Percentiles rank a stretch among this genome's conserved stretches.
Conservation (phyloP, 2,113 vertebrate genomes). For the Rhinolophus sinicus region DNA sequence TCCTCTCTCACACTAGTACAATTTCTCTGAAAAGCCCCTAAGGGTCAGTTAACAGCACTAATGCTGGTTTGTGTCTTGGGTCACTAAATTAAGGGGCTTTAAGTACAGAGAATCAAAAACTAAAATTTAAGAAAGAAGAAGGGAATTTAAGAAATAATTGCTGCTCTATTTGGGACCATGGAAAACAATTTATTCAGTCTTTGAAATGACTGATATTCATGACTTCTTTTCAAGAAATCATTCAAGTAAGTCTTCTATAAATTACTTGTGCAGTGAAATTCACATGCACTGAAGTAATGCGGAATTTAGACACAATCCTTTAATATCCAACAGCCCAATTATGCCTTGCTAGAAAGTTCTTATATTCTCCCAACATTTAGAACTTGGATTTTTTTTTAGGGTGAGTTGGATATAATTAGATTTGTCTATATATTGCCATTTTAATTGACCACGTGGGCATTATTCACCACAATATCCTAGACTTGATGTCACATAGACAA, state of each 20-base stretch:
- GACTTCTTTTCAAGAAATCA: neutral
- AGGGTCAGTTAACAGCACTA: neutral
- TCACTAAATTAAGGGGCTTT: neutral
- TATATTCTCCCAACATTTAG: neutral
- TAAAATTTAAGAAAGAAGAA: neutral
- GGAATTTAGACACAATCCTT: neutral
- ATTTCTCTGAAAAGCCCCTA: neutral
- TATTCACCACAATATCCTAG: neutral
- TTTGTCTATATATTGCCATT: neutral
- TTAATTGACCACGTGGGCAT: neutral
- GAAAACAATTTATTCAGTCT: neutral
- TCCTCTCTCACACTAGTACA: neutral
- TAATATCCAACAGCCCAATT: neutral
- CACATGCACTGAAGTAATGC: neutral
- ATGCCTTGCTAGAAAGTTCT: neutral
- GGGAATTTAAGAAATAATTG: neutral
- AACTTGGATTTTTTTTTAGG: neutral
- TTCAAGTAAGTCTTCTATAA: conserved; percentile 2
- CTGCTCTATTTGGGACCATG: neutral
- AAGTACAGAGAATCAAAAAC: neutral
- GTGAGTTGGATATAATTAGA: neutral
- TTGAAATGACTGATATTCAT: neutral
- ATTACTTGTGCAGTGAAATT: neutral
- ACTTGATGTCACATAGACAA: neutral
- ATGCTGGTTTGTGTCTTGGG: neutral